These are phyloP conservation scores for Drosophila rellima DNA, from an alignment of 2,888 invertebrate species.

Conservation along the genomic window DNA sequence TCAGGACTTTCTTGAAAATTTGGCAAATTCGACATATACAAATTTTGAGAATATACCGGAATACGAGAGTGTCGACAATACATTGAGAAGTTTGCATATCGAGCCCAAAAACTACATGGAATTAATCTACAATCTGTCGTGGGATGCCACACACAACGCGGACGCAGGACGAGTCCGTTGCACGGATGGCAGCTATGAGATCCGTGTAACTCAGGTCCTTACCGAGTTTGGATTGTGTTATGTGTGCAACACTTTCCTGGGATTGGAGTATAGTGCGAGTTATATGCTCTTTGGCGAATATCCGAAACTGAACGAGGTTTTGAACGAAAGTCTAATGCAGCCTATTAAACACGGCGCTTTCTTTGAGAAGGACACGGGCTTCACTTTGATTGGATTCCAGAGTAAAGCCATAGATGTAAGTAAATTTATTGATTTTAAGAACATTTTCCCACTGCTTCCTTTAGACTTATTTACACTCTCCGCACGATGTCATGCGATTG, in stretches of 20 bases:
- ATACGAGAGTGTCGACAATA: slow-evolving; percentile 69
- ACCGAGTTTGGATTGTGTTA: slow-evolving; percentile 85
- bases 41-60: slow-evolving; percentile 83
- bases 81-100: slow-evolving; percentile 66
- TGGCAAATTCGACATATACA: slow-evolving; percentile 84
- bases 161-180: slow-evolving; percentile 65
- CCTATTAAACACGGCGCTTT: slow-evolving; percentile 43
- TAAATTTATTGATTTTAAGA: background rate
- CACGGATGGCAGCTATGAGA: slow-evolving; percentile 55
- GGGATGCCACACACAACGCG: slow-evolving; percentile 64
- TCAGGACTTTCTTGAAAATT: slow-evolving; percentile 80
- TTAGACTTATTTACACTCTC: slow-evolving; percentile 82
- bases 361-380: slow-evolving; percentile 36
- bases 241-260: slow-evolving; percentile 72
- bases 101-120: slow-evolving; percentile 83
- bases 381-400: slow-evolving; percentile 78
- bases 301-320: slow-evolving; percentile 48
- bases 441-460: background rate
- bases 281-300: slow-evolving; percentile 75
- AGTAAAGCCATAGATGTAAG: slow-evolving; percentile 70
- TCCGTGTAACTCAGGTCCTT: slow-evolving; percentile 78
- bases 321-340: slow-evolving; percentile 13
- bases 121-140: slow-evolving; percentile 84
- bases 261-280: slow-evolving; percentile 75
- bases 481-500: slow-evolving; percentile 83